Evolutionary conservation across 2,113 vertebrate genomes (phyloP).

Genomic region (Onychostruthus taczanowskii): DNA sequence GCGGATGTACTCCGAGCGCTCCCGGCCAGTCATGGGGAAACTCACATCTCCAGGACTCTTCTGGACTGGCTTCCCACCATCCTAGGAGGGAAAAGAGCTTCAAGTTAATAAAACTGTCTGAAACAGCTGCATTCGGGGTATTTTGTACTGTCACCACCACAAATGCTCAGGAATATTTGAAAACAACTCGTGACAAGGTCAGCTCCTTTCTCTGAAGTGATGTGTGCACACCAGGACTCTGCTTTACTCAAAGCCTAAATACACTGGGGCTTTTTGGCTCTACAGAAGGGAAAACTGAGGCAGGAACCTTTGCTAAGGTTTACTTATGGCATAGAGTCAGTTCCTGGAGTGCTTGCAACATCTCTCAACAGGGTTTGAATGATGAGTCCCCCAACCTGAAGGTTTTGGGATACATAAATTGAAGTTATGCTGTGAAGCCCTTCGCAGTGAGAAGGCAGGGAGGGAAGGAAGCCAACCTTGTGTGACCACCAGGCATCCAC

Average conservation of each 20-base stretch:
- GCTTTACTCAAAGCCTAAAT: neutral
- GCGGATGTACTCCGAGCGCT: constrained; percentile 79
- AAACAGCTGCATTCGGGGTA: neutral
- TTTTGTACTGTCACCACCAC: neutral
- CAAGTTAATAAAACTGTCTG: neutral
- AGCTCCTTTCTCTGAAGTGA: neutral
- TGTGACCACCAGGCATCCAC: neutral
- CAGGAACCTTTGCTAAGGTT: neutral
- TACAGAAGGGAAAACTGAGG: neutral
- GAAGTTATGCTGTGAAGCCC: neutral
- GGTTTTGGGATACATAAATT: neutral
- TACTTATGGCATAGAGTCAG: neutral
- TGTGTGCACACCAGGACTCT: neutral
- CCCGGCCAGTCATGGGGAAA: constrained; percentile 74
- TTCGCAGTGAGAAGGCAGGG: neutral
- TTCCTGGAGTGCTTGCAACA: neutral
- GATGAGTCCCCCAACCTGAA: neutral
- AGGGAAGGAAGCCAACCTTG: neutral
- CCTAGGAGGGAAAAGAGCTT: constrained; percentile 36
- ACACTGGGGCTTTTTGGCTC: neutral
- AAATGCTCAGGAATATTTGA: neutral
- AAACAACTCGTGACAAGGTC: neutral
- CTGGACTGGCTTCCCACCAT: constrained; percentile 52
- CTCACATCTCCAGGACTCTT: constrained; percentile 66
- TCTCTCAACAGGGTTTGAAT: neutral